Evolutionary conservation across 2,888 invertebrate species (phyloP).

Genomic region (Limnephilus rhombicus): DNA sequence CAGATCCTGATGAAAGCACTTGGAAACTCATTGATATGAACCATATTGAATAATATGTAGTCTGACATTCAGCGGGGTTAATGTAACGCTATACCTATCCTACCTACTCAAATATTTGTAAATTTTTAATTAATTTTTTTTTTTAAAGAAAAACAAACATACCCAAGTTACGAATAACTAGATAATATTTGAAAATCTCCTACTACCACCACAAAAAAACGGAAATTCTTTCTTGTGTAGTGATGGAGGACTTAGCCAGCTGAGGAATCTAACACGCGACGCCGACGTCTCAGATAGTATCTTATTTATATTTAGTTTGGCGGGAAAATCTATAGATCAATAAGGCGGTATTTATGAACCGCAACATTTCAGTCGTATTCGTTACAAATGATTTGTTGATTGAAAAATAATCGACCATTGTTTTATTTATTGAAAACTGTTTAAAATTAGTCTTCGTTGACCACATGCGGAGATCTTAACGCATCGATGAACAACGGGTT

Average conservation of each 20-base stretch:
- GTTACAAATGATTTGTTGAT: not conserved
- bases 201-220: too few relatives aligned
- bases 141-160: too few relatives aligned
- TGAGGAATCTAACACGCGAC: too few relatives aligned
- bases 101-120: too few relatives aligned
- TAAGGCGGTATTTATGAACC: not conserved
- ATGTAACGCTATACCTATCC: not conserved
- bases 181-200: too few relatives aligned
- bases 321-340: not conserved
- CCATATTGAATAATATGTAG: conserved; percentile 43
- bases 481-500: not conserved
- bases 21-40: conserved; percentile 50
- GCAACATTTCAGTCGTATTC: not conserved
- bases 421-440: not conserved
- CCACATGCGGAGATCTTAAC: not conserved
- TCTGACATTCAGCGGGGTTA: not conserved
- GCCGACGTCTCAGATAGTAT: too few relatives aligned
- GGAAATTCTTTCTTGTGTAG: too few relatives aligned
- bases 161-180: too few relatives aligned
- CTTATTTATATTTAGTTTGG: not conserved
- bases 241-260: too few relatives aligned
- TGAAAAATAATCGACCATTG: not conserved
- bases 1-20: conserved; percentile 54
- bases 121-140: too few relatives aligned
- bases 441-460: not conserved